Percentiles rank a stretch among this genome's conserved stretches.
Evolutionary conservation across 2,888 invertebrate genomes (phyloP).

Genomic region (Lochmaea crataegi): DNA sequence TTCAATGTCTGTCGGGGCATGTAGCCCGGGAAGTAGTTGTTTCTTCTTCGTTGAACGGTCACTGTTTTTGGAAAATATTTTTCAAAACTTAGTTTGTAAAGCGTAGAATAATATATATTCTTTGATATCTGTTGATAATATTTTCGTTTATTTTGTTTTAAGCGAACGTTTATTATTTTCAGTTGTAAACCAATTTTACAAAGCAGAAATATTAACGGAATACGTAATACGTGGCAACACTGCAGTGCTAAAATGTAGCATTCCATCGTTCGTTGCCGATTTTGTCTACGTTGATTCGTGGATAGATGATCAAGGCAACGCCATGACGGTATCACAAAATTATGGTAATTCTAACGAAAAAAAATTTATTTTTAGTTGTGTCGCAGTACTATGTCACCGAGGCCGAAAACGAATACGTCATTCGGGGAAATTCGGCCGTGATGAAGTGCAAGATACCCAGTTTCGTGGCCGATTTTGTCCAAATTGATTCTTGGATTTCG

Average conservation of each 20-base stretch:
- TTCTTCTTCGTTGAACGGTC: too few relatives aligned
- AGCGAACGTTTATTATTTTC: constrained; percentile 53
- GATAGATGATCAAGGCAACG: constrained; percentile 75
- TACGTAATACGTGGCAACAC: constrained; percentile 81
- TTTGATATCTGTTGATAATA: too few relatives aligned
- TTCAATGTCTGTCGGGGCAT: too few relatives aligned
- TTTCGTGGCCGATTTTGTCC: constrained; percentile 93
- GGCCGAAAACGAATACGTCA: constrained; percentile 94
- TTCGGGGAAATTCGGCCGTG: constrained; percentile 90
- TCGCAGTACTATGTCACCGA: constrained; percentile 90
- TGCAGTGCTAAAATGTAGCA: constrained; percentile 78
- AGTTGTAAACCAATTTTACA: constrained; percentile 80
- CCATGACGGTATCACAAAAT: constrained; percentile 65
- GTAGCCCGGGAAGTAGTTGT: too few relatives aligned
- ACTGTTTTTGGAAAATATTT: too few relatives aligned
- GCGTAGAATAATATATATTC: too few relatives aligned
- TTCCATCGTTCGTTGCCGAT: constrained; percentile 80
- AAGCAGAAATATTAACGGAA: constrained; percentile 78
- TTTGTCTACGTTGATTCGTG: constrained; percentile 78
- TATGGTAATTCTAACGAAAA: constrained; percentile 64
- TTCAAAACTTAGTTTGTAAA: too few relatives aligned
- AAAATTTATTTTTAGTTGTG: constrained; percentile 75
- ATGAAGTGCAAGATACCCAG: constrained; percentile 95
- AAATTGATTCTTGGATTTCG: constrained; percentile 86
- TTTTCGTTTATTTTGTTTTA: neutral